A percentile compares a stretch with the other conserved stretches of the same genome.
Conservation (phyloP, 2,797 vertebrate genomes). For the Melanotaenia boesemani region DNA sequence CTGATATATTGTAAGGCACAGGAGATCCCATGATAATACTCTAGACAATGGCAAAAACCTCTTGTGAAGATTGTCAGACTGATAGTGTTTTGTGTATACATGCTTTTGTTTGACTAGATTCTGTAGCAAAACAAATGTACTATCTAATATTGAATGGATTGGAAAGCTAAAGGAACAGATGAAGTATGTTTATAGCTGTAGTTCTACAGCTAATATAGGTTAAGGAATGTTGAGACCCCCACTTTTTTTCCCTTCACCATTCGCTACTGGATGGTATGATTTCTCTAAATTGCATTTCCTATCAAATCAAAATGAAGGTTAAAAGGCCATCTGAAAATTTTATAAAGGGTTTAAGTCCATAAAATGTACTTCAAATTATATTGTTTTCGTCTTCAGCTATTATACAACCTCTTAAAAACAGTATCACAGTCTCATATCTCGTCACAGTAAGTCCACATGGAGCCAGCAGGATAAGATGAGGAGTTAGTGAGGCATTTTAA, state of each 20-base stretch:
- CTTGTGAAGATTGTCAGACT: background rate
- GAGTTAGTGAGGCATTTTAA: conserved; percentile 44
- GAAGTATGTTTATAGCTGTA: too few species aligned
- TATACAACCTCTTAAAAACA: conserved; percentile 12
- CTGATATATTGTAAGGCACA: background rate
- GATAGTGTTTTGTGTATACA: background rate
- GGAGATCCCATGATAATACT: conserved; percentile 19
- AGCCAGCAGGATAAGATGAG: conserved; percentile 37
- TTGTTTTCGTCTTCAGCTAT: conserved; percentile 17
- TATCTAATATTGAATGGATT: too few species aligned
- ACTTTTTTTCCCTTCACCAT: background rate
- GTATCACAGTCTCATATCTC: conserved; percentile 17
- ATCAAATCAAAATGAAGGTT: background rate
- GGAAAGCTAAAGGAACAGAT: too few species aligned
- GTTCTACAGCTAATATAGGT: too few species aligned
- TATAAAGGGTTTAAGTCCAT: background rate
- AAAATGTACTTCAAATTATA: conserved; percentile 6
- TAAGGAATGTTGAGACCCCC: background rate
- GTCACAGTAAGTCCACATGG: conserved; percentile 11
- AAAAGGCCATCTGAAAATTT: background rate
- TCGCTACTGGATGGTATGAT: background rate
- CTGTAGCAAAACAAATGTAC: background rate
- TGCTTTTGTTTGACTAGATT: background rate
- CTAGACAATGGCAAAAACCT: conserved; percentile 10
- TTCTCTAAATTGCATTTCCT: background rate